These are phyloP conservation scores for Baronia brevicornis DNA, from an alignment of 2,888 invertebrate genomes.

Conservation along the genomic window DNA sequence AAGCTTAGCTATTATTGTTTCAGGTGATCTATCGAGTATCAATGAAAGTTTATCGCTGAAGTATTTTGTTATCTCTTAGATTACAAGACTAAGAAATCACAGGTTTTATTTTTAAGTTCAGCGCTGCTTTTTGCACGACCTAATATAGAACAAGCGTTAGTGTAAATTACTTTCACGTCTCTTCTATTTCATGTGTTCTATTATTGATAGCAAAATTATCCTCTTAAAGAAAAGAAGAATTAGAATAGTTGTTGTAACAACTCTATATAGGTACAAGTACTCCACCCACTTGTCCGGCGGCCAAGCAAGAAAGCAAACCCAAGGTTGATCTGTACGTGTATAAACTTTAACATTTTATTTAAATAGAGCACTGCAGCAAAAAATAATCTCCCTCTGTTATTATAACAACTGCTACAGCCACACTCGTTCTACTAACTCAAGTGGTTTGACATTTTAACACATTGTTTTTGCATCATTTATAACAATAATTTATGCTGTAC, in stretches of 20 bases:
- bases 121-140: too few relatives aligned
- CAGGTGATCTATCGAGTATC: too few relatives aligned
- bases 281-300: conserved; percentile 39
- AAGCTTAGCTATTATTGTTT: too few relatives aligned
- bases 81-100: too few relatives aligned
- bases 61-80: too few relatives aligned
- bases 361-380: conserved; percentile 36
- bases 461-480: conserved; percentile 4
- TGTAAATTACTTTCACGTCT: too few relatives aligned
- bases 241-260: conserved; percentile 28
- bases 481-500: conserved; percentile 3
- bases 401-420: conserved; percentile 23
- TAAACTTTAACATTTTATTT: conserved; percentile 60
- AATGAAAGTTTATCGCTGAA: too few relatives aligned
- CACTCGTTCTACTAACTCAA: conserved; percentile 13
- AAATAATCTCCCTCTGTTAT: conserved; percentile 30
- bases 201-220: too few relatives aligned
- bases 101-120: too few relatives aligned
- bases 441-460: conserved; percentile 17
- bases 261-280: conserved; percentile 31
- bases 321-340: conserved; percentile 44
- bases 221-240: too few relatives aligned
- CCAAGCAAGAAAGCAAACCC: conserved; percentile 48
- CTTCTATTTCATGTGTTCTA: too few relatives aligned
- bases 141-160: too few relatives aligned